These are phyloP conservation scores for Parauchenoglanis punctatus DNA, from an alignment of 2,797 vertebrate genomes.

Conservation along the genomic window DNA sequence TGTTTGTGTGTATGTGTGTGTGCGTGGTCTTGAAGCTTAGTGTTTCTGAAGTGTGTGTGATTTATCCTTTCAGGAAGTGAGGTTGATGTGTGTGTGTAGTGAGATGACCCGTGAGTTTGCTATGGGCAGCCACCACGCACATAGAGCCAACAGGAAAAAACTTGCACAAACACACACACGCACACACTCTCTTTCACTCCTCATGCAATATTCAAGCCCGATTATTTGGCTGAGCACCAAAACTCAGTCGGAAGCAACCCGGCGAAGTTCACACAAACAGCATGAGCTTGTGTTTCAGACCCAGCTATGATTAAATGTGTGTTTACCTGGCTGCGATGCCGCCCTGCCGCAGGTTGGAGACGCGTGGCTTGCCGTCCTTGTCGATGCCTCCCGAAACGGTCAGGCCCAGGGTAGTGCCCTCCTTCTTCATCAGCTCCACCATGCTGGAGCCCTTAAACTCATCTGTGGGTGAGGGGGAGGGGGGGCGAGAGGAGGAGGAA, in stretches of 20 bases:
- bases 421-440: slow-evolving; percentile 98
- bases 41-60: slow-evolving; percentile 7
- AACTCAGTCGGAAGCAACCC: background rate
- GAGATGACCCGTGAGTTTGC: slow-evolving; percentile 24
- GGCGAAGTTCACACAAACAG: background rate
- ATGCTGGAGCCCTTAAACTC: slow-evolving; percentile 95
- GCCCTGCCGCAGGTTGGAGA: slow-evolving; percentile 96
- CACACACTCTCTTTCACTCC: background rate
- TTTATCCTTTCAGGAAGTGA: slow-evolving; percentile 17
- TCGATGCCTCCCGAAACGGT: slow-evolving; percentile 95
- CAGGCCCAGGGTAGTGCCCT: slow-evolving; percentile 94
- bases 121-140: slow-evolving; percentile 11
- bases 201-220: slow-evolving; percentile 2
- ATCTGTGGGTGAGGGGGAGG: slow-evolving; percentile 72
- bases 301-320: background rate
- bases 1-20: background rate
- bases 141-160: slow-evolving; percentile 19
- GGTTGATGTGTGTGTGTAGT: slow-evolving; percentile 17
- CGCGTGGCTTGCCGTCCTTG: slow-evolving; percentile 95
- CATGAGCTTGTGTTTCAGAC: background rate
- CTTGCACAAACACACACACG: slow-evolving; percentile 8
- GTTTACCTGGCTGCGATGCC: slow-evolving; percentile 94
- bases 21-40: background rate
- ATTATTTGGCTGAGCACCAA: background rate
- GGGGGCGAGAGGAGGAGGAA: slow-evolving; percentile 29